Conservation (phyloP, 2,797 vertebrate species). For the Sarcophilus harrisii region DNA sequence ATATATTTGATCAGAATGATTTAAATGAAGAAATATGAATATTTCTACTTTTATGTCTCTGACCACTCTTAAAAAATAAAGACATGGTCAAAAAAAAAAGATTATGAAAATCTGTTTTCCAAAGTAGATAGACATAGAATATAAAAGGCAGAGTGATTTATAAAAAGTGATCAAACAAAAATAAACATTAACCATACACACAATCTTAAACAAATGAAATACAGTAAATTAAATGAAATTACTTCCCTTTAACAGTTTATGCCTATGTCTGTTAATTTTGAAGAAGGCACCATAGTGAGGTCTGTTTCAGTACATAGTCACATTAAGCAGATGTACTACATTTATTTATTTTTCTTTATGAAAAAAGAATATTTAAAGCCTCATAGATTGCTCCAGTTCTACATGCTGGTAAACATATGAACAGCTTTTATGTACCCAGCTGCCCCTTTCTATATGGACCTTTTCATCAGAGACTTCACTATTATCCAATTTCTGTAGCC, state of each 20-base stretch:
- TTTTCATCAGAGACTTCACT: neutral
- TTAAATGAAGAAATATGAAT: slow-evolving; percentile 61
- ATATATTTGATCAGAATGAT: slow-evolving; percentile 66
- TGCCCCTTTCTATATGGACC: neutral
- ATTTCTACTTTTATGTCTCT: slow-evolving; percentile 71
- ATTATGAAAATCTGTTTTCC: slow-evolving; percentile 47
- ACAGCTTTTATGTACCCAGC: slow-evolving; percentile 24
- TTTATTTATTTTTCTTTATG: slow-evolving; percentile 78
- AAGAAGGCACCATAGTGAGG: slow-evolving; percentile 78
- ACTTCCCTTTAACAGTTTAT: slow-evolving; percentile 71
- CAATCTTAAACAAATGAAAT: slow-evolving; percentile 77
- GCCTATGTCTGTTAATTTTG: slow-evolving; percentile 76
- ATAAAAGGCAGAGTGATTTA: slow-evolving; percentile 55
- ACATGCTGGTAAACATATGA: slow-evolving; percentile 26
- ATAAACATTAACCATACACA: slow-evolving; percentile 65
- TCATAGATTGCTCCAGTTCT: slow-evolving; percentile 65
- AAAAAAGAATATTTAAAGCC: slow-evolving; percentile 76
- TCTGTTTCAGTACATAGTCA: slow-evolving; percentile 71
- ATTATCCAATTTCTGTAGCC: neutral
- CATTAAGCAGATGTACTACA: slow-evolving; percentile 75
- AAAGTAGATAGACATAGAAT: slow-evolving; percentile 47
- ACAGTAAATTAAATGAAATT: slow-evolving; percentile 79
- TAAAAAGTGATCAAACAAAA: slow-evolving; percentile 66
- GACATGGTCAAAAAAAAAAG: slow-evolving; percentile 58
- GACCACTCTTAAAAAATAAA: slow-evolving; percentile 65